Evolutionary conservation across 2,113 vertebrate genomes (phyloP), one percentile per base, ranked within the genome.

Genomic region (Hassar affinis): DNA sequence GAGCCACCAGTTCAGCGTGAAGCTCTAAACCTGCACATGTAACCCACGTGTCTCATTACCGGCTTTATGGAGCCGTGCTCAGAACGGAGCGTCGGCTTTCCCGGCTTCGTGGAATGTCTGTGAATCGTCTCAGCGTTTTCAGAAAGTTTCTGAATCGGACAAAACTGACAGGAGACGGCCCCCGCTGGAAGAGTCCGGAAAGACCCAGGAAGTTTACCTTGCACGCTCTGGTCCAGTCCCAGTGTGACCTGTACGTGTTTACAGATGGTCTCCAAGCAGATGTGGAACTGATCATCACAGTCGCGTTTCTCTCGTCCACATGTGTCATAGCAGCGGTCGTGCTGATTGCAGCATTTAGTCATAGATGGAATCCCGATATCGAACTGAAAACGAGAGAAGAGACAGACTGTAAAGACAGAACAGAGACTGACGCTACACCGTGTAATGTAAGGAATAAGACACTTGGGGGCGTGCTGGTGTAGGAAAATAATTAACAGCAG

Each of bases 341-440:
- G 98, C 17, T 95, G 95, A 91, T 99, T 99, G 90, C 98, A 99
- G 90, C 98, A 99, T 90, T 92, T 97, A 1, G 97, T 99, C 95
- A 99, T 96, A 6, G 96, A 97, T 0, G 98, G 98, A 89, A 99
- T 98, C n/a, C 98, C 98, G 0, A 98, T 91, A 90, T 99, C 96
- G 87, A 99, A 97, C 98, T 99, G 93, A 8, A 85, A 35, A 89
- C 12, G 54, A 79, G 20, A 85, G 47, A 49, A 42, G 9, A 42
- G n/a, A n/a, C n/a, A n/a, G n/a, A n/a, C n/a, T n/a, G n/a, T n/a
- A n/a, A n/a, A n/a, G n/a, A n/a, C n/a, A n/a, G n/a, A n/a, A n/a
- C 59, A 61, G 59, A 3, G 12, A 1, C 57, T 27, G 61, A 64
- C 33, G 15, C 54, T 57, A 6, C 8, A 25, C 56, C 25, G 2